Evolutionary conservation across 2,888 invertebrate species (phyloP).

Genomic region (Brachyptera risi): DNA sequence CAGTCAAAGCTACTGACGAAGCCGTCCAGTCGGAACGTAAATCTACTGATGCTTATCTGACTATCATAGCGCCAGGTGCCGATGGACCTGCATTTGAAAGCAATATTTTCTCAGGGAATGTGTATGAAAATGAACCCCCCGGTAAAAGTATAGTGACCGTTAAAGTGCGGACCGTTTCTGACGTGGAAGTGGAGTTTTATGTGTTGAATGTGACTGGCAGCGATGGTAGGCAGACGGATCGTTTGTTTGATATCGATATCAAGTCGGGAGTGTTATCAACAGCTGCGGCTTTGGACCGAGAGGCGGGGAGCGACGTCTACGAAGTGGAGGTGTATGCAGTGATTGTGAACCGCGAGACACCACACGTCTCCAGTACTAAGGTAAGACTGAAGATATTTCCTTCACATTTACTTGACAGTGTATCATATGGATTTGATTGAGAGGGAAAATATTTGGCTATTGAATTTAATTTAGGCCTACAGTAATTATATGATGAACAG

Average conservation of each 20-base stretch:
- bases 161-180: constrained; percentile 59
- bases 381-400: too few relatives aligned
- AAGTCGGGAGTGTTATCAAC: constrained; percentile 84
- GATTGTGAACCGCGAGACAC: constrained; percentile 60
- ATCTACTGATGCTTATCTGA: constrained; percentile 82
- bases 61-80: constrained; percentile 63
- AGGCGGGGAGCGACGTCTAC: constrained; percentile 75
- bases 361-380: constrained; percentile 78
- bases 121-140: constrained; percentile 84
- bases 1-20: constrained; percentile 86
- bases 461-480: too few relatives aligned
- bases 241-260: constrained; percentile 87
- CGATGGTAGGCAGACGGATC: constrained; percentile 72
- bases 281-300: constrained; percentile 76
- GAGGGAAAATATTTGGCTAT: too few relatives aligned
- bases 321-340: constrained; percentile 83
- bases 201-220: constrained; percentile 64
- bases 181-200: constrained; percentile 78
- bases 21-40: constrained; percentile 84
- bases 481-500: too few relatives aligned
- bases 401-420: too few relatives aligned
- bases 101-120: constrained; percentile 67
- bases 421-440: too few relatives aligned
- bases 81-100: constrained; percentile 59
- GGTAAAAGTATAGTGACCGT: constrained; percentile 83